Percentiles rank a stretch among this genome's conserved stretches.
phyloP scores from a whole-genome alignment of 2,888 invertebrate species.

The Periphyllus acericola region DNA sequence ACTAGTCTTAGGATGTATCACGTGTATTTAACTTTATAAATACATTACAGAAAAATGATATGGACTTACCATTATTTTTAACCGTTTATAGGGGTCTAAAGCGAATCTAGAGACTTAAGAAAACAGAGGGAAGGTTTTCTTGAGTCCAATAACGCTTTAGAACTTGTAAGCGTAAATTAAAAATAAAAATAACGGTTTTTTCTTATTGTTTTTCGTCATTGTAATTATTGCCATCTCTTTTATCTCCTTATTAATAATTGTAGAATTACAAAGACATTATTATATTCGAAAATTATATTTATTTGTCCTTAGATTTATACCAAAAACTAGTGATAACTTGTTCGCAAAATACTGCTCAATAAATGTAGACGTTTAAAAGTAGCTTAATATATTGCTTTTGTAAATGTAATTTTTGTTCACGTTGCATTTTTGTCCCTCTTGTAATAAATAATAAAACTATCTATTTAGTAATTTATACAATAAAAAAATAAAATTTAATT shows the following conservation, averaged over 20 bases:
- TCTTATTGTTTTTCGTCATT: constrained; percentile 28
- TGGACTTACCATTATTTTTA: constrained; percentile 55
- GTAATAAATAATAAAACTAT: not conserved
- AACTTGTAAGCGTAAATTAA: constrained; percentile 40
- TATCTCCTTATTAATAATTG: not conserved
- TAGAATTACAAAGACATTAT: not conserved
- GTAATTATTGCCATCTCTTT: constrained; percentile 4
- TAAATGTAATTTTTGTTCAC: not conserved
- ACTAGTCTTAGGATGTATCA: not conserved
- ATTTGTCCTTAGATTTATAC: not conserved
- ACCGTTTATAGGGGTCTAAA: constrained; percentile 48
- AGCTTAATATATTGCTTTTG: constrained; percentile 30
- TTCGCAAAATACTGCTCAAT: constrained; percentile 47
- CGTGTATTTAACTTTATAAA: constrained; percentile 12
- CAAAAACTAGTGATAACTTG: not conserved
- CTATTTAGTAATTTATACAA: not conserved
- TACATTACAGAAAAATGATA: constrained; percentile 22
- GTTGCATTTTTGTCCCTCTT: not conserved
- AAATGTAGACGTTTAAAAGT: constrained; percentile 29
- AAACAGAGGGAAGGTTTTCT: constrained; percentile 62
- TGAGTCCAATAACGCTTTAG: constrained; percentile 26
- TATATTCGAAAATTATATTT: not conserved
- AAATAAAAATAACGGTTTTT: constrained; percentile 56
- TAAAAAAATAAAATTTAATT: not conserved
- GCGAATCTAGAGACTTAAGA: constrained; percentile 11